Evolutionary conservation across 2,113 vertebrate species (phyloP).

Genomic region (Hypanus sabinus): DNA sequence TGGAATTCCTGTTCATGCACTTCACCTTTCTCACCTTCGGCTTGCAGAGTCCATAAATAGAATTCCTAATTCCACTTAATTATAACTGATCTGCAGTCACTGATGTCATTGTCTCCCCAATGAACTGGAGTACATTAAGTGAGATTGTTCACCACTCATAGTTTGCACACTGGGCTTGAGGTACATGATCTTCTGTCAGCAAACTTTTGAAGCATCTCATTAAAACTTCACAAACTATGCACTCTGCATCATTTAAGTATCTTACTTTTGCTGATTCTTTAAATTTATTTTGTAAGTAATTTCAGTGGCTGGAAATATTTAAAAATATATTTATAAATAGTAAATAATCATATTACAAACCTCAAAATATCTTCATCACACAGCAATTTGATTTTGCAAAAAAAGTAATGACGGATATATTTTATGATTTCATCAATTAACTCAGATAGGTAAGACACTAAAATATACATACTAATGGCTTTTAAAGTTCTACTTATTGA

Average conservation of each 20-base stretch:
- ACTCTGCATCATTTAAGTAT: not conserved
- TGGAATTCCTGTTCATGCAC: not conserved
- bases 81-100: not conserved
- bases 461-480: not conserved
- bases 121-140: not conserved
- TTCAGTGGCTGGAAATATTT: not conserved
- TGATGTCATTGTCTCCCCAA: not conserved
- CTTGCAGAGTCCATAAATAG: not conserved
- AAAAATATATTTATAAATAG: not conserved
- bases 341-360: not conserved
- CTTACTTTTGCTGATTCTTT: not conserved
- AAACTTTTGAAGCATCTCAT: not conserved
- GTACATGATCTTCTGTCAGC: not conserved
- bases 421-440: not conserved
- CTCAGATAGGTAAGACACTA: not conserved
- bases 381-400: not conserved
- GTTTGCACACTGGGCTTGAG: not conserved
- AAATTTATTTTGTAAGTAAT: not conserved
- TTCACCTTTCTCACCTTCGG: not conserved
- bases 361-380: not conserved
- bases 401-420: not conserved
- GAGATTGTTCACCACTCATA: not conserved
- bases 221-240: not conserved
- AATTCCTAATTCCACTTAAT: not conserved
- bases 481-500: not conserved